Percentiles rank a stretch among this genome's conserved stretches.
phyloP scores from a whole-genome alignment of 1,140 invertebrate species.

The Ooceraea biroi region DNA sequence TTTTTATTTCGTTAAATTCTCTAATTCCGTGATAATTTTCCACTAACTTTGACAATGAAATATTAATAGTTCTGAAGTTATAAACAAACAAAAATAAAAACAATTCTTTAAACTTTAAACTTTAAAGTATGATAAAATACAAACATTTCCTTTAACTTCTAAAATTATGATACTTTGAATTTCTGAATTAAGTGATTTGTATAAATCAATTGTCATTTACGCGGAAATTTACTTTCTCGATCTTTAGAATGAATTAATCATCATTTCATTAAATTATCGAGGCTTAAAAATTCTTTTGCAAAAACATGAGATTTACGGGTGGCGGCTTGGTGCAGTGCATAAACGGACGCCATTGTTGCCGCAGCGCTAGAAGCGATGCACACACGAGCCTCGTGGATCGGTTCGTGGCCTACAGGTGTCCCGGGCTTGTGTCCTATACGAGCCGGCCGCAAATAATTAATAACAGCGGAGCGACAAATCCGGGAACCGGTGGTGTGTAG shows the following conservation, averaged over 20 bases:
- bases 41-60: too few species aligned
- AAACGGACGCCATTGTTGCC: conserved; percentile 31
- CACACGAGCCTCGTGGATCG: conserved; percentile 10
- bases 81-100: too few species aligned
- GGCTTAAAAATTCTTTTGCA: conserved; percentile 19
- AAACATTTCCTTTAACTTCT: too few species aligned
- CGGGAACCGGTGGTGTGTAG: conserved; percentile 51
- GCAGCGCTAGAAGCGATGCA: conserved; percentile 24
- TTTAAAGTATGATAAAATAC: too few species aligned
- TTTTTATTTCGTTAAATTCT: too few species aligned
- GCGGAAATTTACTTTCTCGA: too few species aligned
- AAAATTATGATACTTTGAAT: too few species aligned
- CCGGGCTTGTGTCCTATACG: conserved; percentile 6
- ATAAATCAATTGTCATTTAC: too few species aligned
- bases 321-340: background rate
- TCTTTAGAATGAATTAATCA: too few species aligned
- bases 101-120: too few species aligned
- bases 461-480: conserved; percentile 72
- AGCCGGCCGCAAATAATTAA: conserved; percentile 70
- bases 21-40: too few species aligned
- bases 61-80: too few species aligned
- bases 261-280: background rate
- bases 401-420: conserved; percentile 66
- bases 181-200: background rate
- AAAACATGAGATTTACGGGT: background rate